phyloP scores from a whole-genome alignment of 92 coral and sea anemone species.

The Ricordea florida region DNA sequence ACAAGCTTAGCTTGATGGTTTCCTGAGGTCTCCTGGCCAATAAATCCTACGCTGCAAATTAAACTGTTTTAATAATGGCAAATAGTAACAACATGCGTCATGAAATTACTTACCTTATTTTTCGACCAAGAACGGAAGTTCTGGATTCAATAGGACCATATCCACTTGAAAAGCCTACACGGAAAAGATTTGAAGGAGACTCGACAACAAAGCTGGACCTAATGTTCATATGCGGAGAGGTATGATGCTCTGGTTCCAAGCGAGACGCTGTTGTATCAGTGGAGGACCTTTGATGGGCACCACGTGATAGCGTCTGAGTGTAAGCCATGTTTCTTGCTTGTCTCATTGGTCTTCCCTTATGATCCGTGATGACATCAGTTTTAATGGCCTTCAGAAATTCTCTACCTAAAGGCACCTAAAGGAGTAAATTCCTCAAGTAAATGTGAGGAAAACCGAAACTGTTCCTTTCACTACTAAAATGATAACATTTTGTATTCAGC shows the following conservation, averaged over 20 bases:
- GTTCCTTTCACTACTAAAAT: no score
- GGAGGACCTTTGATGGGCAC: slow-evolving; percentile 54
- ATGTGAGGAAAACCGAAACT: no score
- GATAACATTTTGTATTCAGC: no score
- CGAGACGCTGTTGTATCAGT: slow-evolving; percentile 59
- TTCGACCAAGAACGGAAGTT: slow-evolving; percentile 23
- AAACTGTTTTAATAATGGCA: no score
- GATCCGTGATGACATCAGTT: slow-evolving; percentile 59
- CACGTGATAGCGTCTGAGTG: slow-evolving; percentile 49
- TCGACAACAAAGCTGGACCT: slow-evolving; percentile 69
- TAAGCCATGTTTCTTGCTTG: slow-evolving; percentile 62
- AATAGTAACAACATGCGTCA: no score
- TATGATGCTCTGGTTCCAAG: slow-evolving; percentile 47
- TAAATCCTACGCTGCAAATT: no score
- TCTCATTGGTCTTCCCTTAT: slow-evolving; percentile 87
- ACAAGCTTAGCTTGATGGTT: no score
- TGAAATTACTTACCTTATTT: slow-evolving; percentile 51
- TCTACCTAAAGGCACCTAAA: slow-evolving; percentile 72
- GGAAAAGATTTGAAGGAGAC: slow-evolving; percentile 67
- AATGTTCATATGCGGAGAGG: slow-evolving; percentile 70
- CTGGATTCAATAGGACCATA: slow-evolving; percentile 54
- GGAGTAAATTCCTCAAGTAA: no score
- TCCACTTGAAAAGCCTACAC: slow-evolving; percentile 29
- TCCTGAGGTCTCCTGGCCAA: no score
- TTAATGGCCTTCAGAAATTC: slow-evolving; percentile 80